A percentile compares a stretch with the other conserved stretches of the same genome.
These are phyloP conservation scores for Protomyctophum bolini DNA, from an alignment of 2,113 vertebrate genomes.

Conservation along the genomic window DNA sequence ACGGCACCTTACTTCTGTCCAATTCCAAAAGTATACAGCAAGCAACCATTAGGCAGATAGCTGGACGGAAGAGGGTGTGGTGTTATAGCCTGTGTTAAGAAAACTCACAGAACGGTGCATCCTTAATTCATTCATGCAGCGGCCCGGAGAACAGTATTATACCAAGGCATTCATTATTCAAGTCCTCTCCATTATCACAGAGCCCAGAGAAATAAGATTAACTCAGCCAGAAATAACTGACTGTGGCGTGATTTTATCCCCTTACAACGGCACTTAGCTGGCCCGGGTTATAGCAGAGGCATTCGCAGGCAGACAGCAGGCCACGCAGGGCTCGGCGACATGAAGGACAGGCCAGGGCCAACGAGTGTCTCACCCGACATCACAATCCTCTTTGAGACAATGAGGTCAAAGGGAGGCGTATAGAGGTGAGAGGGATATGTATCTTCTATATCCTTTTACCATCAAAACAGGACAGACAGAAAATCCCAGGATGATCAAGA, in stretches of 20 bases:
- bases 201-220: slow-evolving; percentile 74
- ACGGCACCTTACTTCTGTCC: not conserved
- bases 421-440: not conserved
- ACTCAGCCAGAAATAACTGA: slow-evolving; percentile 74
- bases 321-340: too few species aligned
- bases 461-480: too few species aligned
- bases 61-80: not conserved
- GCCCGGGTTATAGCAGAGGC: slow-evolving; percentile 26
- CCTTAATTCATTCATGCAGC: slow-evolving; percentile 61
- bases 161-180: slow-evolving; percentile 76
- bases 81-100: slow-evolving; percentile 32
- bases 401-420: not conserved
- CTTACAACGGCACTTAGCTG: slow-evolving; percentile 63
- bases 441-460: too few species aligned
- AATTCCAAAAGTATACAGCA: slow-evolving; percentile 2
- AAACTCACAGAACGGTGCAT: slow-evolving; percentile 37
- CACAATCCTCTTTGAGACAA: slow-evolving; percentile 50
- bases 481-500: slow-evolving; percentile 14
- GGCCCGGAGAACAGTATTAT: slow-evolving; percentile 69
- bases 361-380: slow-evolving; percentile 29
- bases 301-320: too few species aligned
- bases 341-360: too few species aligned
- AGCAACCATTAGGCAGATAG: not conserved
- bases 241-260: slow-evolving; percentile 66
- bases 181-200: slow-evolving; percentile 76